Conservation (phyloP, 2,113 vertebrate species). For the Chloropsis cyanopogon region DNA sequence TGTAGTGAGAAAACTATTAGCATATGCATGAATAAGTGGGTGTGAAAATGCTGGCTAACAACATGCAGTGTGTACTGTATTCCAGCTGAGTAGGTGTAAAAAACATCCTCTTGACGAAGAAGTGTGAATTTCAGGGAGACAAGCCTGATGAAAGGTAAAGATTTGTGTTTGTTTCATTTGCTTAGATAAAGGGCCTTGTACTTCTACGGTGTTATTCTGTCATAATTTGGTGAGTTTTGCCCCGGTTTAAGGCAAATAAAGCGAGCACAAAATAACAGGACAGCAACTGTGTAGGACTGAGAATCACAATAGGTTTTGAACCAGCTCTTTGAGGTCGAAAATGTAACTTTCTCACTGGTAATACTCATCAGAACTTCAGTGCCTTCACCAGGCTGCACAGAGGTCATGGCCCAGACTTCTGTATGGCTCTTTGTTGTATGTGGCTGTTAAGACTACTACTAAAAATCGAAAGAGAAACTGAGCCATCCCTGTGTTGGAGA, state of each 20-base stretch:
- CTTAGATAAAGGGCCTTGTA: background rate
- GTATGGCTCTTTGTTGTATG: background rate
- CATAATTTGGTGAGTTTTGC: background rate
- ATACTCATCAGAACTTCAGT: background rate
- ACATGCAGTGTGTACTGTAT: background rate
- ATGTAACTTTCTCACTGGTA: background rate
- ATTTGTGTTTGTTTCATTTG: conserved; percentile 22
- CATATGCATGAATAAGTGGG: conserved; percentile 57
- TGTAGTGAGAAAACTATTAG: conserved; percentile 52
- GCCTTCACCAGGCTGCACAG: background rate
- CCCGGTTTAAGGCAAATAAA: background rate
- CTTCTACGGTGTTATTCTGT: background rate
- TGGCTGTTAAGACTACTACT: background rate
- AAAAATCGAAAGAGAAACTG: conserved; percentile 17
- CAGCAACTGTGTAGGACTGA: background rate
- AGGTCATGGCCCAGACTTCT: background rate
- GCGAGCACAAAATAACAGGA: background rate
- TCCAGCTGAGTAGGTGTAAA: conserved; percentile 60
- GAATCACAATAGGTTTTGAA: background rate
- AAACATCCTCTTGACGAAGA: conserved; percentile 22
- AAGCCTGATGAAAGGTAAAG: background rate
- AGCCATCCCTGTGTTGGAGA: background rate
- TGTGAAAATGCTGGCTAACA: conserved; percentile 52
- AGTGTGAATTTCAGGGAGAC: conserved; percentile 60
- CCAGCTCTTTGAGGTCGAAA: background rate